Base-by-base conservation (phyloP, 2,797 vertebrate genomes). In the Adrianichthys oophorus region DNA sequence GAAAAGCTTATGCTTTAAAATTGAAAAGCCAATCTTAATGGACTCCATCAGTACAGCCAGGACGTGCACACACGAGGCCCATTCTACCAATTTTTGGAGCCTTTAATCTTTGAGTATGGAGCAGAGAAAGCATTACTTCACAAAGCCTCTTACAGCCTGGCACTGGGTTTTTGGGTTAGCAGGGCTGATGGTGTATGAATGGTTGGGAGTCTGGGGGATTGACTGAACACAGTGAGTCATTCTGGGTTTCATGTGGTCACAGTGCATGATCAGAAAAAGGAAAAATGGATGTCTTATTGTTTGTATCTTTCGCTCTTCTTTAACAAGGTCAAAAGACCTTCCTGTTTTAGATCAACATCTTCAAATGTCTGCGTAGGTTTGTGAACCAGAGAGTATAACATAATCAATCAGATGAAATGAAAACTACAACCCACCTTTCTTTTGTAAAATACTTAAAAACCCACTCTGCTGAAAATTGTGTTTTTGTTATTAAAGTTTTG, bases 81-180 rank as follows among this genome's bases (percentile, higher is more conserved):
- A 67, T 69, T 79, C 67, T 15, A 65, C 65, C 75, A 82, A 87
- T 88, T 83, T 89, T 79, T 70, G 65, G 76, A 78, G 48, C 52
- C 4, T 70, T 81, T 89, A 89, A 88, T 87, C 81, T 76, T 53
- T 48, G 68, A 72, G 54, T 73, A 79, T 91, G 84, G 84, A 74
- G 74, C 64, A 41, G 52, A 23, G 59, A 65, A 65, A 18, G 45
- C 58, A 59, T 32, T 49, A 8, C 62, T 56, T 60, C 37, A 17
- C 56, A 66, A 68, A 68, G 73, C 62, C 56, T 29, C 46, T 41
- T 41, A 70, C 59, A 29, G 15, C 55, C 41, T 16, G 24, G 51
- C 55, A 13, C 37, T 8, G 0, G 15, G 48, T 68, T 82, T 78
- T 55, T 71, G 55, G 70, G 57, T 76, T 61, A 68, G 18, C 64